Evolutionary conservation across 1,140 invertebrate genomes (phyloP), one percentile per base, ranked within the genome.

Genomic region (Drosophila sproati): DNA sequence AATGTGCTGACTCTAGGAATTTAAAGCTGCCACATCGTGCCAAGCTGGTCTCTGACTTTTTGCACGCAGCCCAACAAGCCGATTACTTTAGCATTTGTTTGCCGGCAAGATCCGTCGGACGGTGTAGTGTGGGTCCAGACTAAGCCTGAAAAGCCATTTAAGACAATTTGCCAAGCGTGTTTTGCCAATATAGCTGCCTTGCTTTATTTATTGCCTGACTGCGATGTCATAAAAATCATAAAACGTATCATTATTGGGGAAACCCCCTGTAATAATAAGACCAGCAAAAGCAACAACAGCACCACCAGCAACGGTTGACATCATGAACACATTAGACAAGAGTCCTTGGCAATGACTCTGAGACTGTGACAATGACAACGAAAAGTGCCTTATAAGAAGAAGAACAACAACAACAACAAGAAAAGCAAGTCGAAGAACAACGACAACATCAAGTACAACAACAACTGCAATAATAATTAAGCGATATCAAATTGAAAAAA

Each of bases 51-150:
- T 66, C 31, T 83, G 83, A 87, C 83, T 87, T 87, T 78, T 87
- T 66, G 61, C 76, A 54, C 52, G 48, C 63, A 66, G 29, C 45
- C 63, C 71, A 87, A 69, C 64, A 73, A 87, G 80, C 82, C 88
- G 82, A 87, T 87, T 87, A 87, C 82, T 87, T 87, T 88, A 80
- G 80, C 73, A 88, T 87, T 88, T 87, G 83, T 83, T 87, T 73
- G 45, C 56, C 70, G 57, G 61, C 81, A 70, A 41, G 78, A 57
- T 68, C 61, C 73, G 56, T 73, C 57, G 47, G 32, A 29, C 5
- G 4, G 54, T 7, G 29, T 3, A 10, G 51, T n/a, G 8, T 3
- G 28, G 50, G 63, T 52, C 52, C 59, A 73, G 48, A 32, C 63
- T 60, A 60, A 54, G 55, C 51, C 50, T 8, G 37, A 61, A 62